These are phyloP conservation scores for Drosophila nasuta DNA, from an alignment of 1,140 invertebrate species.

Conservation along the genomic window DNA sequence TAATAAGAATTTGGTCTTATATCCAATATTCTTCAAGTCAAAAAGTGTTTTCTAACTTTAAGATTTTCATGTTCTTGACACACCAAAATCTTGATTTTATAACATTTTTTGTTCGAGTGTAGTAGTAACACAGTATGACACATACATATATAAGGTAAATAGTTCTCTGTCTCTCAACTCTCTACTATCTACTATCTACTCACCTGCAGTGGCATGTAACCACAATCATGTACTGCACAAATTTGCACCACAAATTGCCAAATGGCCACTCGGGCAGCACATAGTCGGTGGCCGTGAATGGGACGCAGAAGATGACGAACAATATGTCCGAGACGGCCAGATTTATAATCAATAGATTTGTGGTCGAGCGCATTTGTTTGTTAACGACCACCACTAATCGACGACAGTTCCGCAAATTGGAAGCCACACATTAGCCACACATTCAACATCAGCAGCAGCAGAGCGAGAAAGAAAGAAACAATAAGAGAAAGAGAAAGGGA, in stretches of 20 bases:
- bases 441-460: background rate
- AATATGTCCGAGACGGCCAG: constrained; percentile 95
- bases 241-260: constrained; percentile 95
- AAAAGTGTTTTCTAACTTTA: too few species aligned
- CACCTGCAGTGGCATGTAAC: constrained; percentile 94
- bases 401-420: constrained; percentile 74
- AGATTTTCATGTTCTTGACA: too few species aligned
- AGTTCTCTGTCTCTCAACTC: background rate
- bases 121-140: too few species aligned
- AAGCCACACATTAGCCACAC: too few species aligned
- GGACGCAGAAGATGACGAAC: constrained; percentile 97
- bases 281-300: constrained; percentile 89
- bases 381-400: constrained; percentile 93
- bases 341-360: constrained; percentile 96
- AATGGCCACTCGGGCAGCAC: constrained; percentile 95
- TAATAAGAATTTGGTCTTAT: too few species aligned
- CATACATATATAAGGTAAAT: background rate
- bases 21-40: too few species aligned
- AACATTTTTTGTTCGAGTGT: too few species aligned
- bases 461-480: background rate
- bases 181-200: constrained; percentile 84
- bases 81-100: too few species aligned
- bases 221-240: constrained; percentile 93
- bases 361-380: constrained; percentile 96
- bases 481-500: background rate